A percentile compares a stretch with the other conserved stretches of the same genome.
phyloP scores from a whole-genome alignment of 2,113 vertebrate genomes.

The Percopsis transmontana region DNA sequence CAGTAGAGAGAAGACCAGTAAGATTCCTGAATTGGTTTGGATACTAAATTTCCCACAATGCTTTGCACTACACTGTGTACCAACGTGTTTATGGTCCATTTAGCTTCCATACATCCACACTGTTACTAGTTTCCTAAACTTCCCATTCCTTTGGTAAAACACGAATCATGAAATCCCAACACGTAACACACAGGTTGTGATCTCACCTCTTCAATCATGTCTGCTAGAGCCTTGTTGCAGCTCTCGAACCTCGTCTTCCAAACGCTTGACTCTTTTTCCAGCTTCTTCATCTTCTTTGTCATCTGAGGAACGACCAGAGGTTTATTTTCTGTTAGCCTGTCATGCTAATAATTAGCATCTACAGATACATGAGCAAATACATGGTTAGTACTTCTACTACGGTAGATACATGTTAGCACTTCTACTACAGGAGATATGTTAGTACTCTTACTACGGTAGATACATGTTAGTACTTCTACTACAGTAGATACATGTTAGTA shows the following conservation, averaged over 20 bases:
- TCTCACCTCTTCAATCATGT: constrained; percentile 94
- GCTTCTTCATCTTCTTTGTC: constrained; percentile 94
- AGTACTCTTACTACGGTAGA: no score
- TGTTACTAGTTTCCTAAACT: no score
- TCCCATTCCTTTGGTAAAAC: no score
- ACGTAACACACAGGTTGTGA: no score
- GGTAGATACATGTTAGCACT: no score
- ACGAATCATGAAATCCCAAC: background rate
- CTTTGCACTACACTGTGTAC: no score
- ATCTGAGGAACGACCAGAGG: constrained; percentile 76
- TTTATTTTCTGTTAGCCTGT: background rate
- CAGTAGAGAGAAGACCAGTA: background rate
- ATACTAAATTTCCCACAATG: no score
- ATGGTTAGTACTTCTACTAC: background rate
- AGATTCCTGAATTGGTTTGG: background rate
- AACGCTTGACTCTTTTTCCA: constrained; percentile 91
- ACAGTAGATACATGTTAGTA: no score
- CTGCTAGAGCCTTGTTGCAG: constrained; percentile 92
- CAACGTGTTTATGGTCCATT: no score
- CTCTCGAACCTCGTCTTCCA: constrained; percentile 96
- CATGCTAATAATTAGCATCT: background rate
- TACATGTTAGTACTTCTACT: no score
- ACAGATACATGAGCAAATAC: background rate
- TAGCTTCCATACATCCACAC: no score
- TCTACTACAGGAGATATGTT: no score